Conservation (phyloP, 1,140 invertebrate genomes). For the Batillaria attramentaria region DNA sequence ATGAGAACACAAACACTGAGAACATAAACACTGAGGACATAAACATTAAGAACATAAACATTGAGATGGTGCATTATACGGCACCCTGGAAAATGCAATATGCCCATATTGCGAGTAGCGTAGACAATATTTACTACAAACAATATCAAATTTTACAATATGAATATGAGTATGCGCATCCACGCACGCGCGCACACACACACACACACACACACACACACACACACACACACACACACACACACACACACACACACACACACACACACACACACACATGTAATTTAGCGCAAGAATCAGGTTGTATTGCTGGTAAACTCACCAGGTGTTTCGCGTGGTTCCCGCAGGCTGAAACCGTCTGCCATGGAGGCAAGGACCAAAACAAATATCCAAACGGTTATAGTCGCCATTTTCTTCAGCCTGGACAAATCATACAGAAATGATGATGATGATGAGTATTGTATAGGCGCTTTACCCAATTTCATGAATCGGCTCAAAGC, state of each 20-base stretch:
- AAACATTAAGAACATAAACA: background rate
- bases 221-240: background rate
- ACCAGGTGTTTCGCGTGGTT: no score
- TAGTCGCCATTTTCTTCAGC: no score
- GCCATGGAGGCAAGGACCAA: no score
- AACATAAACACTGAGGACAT: background rate
- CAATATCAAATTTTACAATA: background rate
- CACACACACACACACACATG: conserved; percentile 2
- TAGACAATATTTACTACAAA: background rate
- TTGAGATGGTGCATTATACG: background rate
- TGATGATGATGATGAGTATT: no score
- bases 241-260: conserved; percentile 2
- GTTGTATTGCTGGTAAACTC: no score
- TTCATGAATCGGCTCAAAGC: no score
- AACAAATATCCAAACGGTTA: no score
- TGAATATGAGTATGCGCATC: background rate
- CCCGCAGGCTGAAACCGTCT: no score
- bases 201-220: conserved; percentile 2
- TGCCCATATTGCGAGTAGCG: background rate
- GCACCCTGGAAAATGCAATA: background rate
- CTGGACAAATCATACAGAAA: no score
- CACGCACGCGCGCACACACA: background rate
- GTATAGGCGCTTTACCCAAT: no score
- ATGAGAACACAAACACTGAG: background rate
- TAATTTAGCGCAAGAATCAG: no score